Base-by-base conservation (phyloP, 2,797 vertebrate species). In the Hozukius guyotensis region DNA sequence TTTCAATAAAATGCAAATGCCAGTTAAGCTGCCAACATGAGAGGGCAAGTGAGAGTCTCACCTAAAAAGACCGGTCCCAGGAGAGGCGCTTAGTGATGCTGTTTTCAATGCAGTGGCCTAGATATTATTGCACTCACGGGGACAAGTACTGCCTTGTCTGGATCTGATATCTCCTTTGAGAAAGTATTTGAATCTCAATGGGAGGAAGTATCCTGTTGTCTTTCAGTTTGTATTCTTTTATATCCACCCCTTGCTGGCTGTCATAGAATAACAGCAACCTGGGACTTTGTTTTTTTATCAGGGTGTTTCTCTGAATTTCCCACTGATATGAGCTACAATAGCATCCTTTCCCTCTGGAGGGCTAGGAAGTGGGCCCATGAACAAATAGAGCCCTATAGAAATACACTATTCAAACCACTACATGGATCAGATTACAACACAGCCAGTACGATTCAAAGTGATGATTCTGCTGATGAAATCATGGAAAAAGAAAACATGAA, bases 271-370 rank as follows among this genome's bases (percentile, higher is more conserved):
- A 80, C 71, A 85, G 42, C 14, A 7, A 46, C n/a, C 20, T 53
- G 11, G 20, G 74, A 68, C 60, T 80, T 83, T 87, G 55, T 88
- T 80, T 83, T 70, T 82, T 80, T 77, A 84, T 87, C 75, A 61
- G 83, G 91, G 89, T 86, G 88, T 90, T 90, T 77, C 83, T 83
- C 72, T 72, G 61, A 88, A 75, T 87, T 85, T 92, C 71, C 87
- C 77, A 76, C 75, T 88, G 85, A 91, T 88, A 87, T 6, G 31
- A 63, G 82, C 76, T 73, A 91, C 85, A 90, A 88, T 81, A 85
- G 80, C 77, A 88, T 89, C 87, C 78, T 87, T 66, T 89, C 84
- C 74, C 79, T 73, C 27, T 18, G 7, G 72, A 75, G 64, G 55
- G 22, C 56, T 70, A 24, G 71, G 78, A 78, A 84, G 75, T 73